Percentiles rank a stretch among this genome's conserved stretches.
phyloP scores from a whole-genome alignment of 1,140 invertebrate genomes.

The Achroia grisella region DNA sequence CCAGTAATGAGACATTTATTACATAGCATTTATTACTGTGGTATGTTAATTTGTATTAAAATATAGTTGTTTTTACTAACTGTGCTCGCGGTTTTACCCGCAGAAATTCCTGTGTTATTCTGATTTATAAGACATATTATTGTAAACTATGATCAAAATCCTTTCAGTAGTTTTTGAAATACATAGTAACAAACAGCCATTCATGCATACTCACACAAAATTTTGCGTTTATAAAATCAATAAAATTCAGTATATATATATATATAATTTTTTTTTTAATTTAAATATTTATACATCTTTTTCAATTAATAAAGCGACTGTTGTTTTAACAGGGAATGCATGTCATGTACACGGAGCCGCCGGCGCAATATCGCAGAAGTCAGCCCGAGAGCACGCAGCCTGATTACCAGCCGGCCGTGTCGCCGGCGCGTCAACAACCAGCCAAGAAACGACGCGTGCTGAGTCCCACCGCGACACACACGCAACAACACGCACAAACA shows the following conservation, averaged over 20 bases:
- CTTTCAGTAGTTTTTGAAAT: too few species aligned
- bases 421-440: conserved; percentile 48
- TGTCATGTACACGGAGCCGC: conserved; percentile 72
- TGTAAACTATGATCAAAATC: too few species aligned
- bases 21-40: too few species aligned
- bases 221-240: background rate
- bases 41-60: too few species aligned
- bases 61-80: too few species aligned
- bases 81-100: too few species aligned
- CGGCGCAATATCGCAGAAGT: conserved; percentile 56
- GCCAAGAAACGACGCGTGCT: conserved; percentile 54
- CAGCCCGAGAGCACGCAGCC: conserved; percentile 39
- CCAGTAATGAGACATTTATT: too few species aligned
- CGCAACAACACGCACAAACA: conserved; percentile 14
- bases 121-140: too few species aligned
- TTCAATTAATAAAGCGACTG: background rate
- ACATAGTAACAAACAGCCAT: too few species aligned
- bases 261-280: background rate
- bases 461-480: conserved; percentile 25
- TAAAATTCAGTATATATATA: background rate
- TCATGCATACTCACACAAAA: too few species aligned
- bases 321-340: conserved; percentile 64
- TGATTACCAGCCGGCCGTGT: conserved; percentile 42
- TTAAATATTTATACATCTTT: background rate
- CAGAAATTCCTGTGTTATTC: too few species aligned